Percentiles rank a stretch among this genome's conserved stretches.
phyloP scores from a whole-genome alignment of 2,888 invertebrate genomes.

The Chromoteleia sp. region DNA sequence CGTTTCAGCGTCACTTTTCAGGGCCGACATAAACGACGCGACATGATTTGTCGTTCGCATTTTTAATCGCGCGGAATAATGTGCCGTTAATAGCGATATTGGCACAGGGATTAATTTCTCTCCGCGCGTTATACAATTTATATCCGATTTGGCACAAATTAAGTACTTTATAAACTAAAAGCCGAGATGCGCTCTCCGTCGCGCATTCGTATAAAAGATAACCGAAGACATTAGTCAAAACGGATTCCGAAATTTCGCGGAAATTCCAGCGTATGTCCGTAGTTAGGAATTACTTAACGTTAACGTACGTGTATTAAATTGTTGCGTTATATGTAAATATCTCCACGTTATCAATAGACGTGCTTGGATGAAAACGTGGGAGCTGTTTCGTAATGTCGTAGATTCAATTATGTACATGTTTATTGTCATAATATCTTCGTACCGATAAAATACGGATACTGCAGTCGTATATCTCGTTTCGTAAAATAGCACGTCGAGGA shows the following conservation, averaged over 20 bases:
- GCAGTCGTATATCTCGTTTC: no score
- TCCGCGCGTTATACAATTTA: conserved; percentile 1
- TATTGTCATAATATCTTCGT: conserved; percentile 29
- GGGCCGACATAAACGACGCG: neutral
- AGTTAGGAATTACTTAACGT: conserved; percentile 40
- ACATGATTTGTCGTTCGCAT: conserved; percentile 11
- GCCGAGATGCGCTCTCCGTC: neutral
- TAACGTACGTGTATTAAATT: conserved; percentile 31
- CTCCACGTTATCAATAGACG: conserved; percentile 48
- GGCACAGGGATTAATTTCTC: conserved; percentile 4
- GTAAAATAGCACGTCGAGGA: no score
- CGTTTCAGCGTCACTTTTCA: neutral
- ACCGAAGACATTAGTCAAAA: conserved; percentile 54
- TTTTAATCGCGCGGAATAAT: conserved; percentile 7
- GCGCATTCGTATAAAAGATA: conserved; percentile 40
- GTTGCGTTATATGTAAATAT: conserved; percentile 37
- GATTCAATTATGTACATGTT: conserved; percentile 28
- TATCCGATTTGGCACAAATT: conserved; percentile 23
- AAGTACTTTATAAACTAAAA: conserved; percentile 8
- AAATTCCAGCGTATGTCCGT: conserved; percentile 17
- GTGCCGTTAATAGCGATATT: neutral
- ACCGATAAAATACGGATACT: conserved; percentile 8
- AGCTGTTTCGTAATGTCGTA: conserved; percentile 39
- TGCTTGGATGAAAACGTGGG: conserved; percentile 39
- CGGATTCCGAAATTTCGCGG: conserved; percentile 21